Base-by-base conservation (phyloP, 1,140 invertebrate genomes). In the Dendroctonus ponderosae region DNA sequence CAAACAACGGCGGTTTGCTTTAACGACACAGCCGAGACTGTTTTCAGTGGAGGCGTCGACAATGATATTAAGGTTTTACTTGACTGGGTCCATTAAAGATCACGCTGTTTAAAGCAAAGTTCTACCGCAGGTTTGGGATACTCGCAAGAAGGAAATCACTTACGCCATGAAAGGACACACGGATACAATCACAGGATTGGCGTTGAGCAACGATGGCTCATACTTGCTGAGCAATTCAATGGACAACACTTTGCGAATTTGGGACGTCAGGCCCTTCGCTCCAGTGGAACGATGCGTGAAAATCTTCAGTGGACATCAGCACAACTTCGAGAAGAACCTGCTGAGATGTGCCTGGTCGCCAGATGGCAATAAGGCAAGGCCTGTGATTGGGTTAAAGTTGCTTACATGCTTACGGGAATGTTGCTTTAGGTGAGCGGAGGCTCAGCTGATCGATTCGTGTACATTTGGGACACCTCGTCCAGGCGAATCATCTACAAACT, bases 251-350 rank as follows among this genome's bases (percentile, higher is more conserved):
- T 75, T 92, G 12, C 83, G 90, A 43, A 91, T 92, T 71, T 92
- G 91, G 90, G 91, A 92, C 77, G 85, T 92, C 40, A 79, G 90
- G 41, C 88, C 90, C 0, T 92, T 89, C 79, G 83, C 96, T 3
- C 92, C 94, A 1, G 87, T 88, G 53, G 94, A 99, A 75, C 84
- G 97, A 68, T 98, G 95, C 80, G 89, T 97, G 0, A 97, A 97
- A 82, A 88, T 97, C 43, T 87, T 99, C 65, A 82, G 82, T 38
- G 77, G 74, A 37, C 74, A 98, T 83, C 94, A 96, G 74, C 96
- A 99, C 80, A 98, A 98, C 81, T 99, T 98, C 83, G 97, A 99
- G 83, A 97, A 97, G 82, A 94, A 94, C 79, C 81, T 97, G 50
- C 78, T 98, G 14, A 82, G 91, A 12, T 96, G 94, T 79, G 82